phyloP scores from a whole-genome alignment of 2,113 vertebrate genomes.

The Myotis lucifugus region DNA sequence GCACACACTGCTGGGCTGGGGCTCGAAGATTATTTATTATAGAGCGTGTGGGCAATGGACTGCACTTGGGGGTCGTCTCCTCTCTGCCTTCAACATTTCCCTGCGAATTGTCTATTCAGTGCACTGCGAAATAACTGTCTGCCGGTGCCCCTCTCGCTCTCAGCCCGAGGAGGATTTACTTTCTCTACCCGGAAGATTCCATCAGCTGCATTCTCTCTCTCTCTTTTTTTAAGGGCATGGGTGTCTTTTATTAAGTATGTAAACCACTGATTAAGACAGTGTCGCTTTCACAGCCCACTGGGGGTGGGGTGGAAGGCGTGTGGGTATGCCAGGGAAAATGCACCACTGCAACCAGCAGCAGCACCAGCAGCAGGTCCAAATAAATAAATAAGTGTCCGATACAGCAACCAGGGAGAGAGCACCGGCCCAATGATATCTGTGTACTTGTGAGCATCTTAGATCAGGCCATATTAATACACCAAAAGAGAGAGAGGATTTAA shows the following conservation, averaged over 20 bases:
- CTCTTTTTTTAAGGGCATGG: slow-evolving; percentile 53
- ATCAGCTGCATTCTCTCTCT: slow-evolving; percentile 79
- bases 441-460: slow-evolving; percentile 45
- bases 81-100: slow-evolving; percentile 79
- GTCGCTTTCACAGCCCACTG: slow-evolving; percentile 74
- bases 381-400: slow-evolving; percentile 64
- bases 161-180: slow-evolving; percentile 77
- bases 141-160: slow-evolving; percentile 74
- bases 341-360: slow-evolving; percentile 74
- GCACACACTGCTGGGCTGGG: slow-evolving; percentile 79
- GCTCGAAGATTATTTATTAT: slow-evolving; percentile 81
- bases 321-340: slow-evolving; percentile 76
- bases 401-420: slow-evolving; percentile 51
- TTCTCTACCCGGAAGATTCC: slow-evolving; percentile 75
- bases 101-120: slow-evolving; percentile 86
- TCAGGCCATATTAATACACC: slow-evolving; percentile 19
- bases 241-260: slow-evolving; percentile 76
- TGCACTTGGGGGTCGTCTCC: slow-evolving; percentile 82
- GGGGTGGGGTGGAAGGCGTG: not conserved
- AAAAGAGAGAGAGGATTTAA: slow-evolving; percentile 17
- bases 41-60: slow-evolving; percentile 81
- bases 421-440: not conserved
- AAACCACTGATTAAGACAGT: slow-evolving; percentile 81
- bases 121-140: slow-evolving; percentile 80
- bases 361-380: slow-evolving; percentile 77